Percentiles rank a stretch among this genome's conserved stretches.
phyloP scores from a whole-genome alignment of 1,140 invertebrate species.

The Venustaconcha ellipsiformis region DNA sequence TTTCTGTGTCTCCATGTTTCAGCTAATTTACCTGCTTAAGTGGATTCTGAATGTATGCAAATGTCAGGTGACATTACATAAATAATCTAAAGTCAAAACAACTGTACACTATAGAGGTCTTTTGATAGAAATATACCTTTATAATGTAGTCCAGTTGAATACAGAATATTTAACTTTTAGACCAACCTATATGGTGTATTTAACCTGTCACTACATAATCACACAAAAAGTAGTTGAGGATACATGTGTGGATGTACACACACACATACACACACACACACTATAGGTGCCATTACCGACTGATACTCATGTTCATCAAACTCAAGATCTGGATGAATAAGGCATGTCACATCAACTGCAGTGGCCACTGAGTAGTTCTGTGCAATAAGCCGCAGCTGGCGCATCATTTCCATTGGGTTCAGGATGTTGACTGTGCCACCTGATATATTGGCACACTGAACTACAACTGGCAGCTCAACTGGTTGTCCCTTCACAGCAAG shows the following conservation, averaged over 20 bases:
- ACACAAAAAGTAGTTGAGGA: too few species aligned
- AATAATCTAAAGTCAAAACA: too few species aligned
- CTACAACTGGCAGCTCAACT: slow-evolving; percentile 48
- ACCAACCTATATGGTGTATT: neutral
- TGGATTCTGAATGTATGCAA: too few species aligned
- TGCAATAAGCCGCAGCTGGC: slow-evolving; percentile 56
- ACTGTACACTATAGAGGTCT: too few species aligned
- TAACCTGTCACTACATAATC: neutral
- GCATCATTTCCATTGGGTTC: slow-evolving; percentile 56
- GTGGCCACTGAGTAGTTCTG: slow-evolving; percentile 63
- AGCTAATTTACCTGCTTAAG: too few species aligned
- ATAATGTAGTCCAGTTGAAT: too few species aligned
- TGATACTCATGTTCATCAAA: slow-evolving; percentile 54
- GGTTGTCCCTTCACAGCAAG: slow-evolving; percentile 56
- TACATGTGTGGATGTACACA: too few species aligned
- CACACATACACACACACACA: too few species aligned
- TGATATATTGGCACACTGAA: slow-evolving; percentile 51
- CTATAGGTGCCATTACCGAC: slow-evolving; percentile 31
- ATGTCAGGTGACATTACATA: too few species aligned
- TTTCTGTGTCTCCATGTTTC: too few species aligned
- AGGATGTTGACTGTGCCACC: slow-evolving; percentile 60
- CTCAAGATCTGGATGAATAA: slow-evolving; percentile 52
- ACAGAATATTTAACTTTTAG: too few species aligned
- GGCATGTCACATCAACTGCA: slow-evolving; percentile 48
- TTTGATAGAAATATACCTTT: too few species aligned